These are phyloP conservation scores for Hydrozoanthus tunicans DNA, from an alignment of 64 coral and sea anemone species.

Conservation along the genomic window DNA sequence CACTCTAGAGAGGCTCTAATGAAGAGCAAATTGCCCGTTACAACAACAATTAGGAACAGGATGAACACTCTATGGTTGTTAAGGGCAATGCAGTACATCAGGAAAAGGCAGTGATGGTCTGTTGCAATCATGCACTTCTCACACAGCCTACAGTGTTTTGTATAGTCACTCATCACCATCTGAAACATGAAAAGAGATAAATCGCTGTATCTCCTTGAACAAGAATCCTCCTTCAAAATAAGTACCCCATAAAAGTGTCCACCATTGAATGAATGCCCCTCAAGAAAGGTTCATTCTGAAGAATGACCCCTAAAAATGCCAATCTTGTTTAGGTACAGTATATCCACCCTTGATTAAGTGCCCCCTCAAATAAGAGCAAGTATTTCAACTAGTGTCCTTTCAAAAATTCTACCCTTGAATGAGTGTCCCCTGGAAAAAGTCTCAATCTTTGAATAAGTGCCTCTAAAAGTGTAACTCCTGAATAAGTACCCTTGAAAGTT, in stretches of 20 bases:
- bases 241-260: not conserved
- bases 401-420: no score
- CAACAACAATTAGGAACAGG: conserved; percentile 55
- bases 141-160: conserved; percentile 91
- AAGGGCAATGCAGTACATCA: conserved; percentile 81
- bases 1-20: conserved; percentile 75
- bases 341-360: no score
- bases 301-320: no score
- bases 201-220: not conserved
- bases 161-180: conserved; percentile 68
- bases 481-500: no score
- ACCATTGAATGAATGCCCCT: no score
- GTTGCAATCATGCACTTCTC: conserved; percentile 68
- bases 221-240: not conserved
- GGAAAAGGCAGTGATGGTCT: conserved; percentile 96
- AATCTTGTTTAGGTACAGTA: no score
- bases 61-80: conserved; percentile 91
- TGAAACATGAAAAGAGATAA: conserved; percentile 22
- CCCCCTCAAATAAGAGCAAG: no score
- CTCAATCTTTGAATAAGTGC: no score
- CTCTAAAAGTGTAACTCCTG: no score
- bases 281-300: no score
- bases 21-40: conserved; percentile 74
- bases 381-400: no score
- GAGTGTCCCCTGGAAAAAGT: no score